A percentile compares a stretch with the other conserved stretches of the same genome.
Evolutionary conservation across 1,140 invertebrate species (phyloP).

Genomic region (Phenacoccus solenopsis): DNA sequence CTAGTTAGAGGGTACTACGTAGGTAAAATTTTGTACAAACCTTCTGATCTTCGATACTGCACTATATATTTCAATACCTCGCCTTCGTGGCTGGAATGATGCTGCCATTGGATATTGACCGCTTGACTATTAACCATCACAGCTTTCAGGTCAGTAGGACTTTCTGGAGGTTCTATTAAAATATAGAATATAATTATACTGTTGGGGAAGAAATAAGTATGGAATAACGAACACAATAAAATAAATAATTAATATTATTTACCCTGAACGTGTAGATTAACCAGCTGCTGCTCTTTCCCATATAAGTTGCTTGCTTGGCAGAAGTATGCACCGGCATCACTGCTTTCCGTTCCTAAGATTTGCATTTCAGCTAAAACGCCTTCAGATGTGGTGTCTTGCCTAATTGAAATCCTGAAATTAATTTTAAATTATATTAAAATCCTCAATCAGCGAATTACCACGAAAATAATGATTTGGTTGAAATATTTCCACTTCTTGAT

Average conservation of each 20-base stretch:
- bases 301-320: slow-evolving; percentile 70
- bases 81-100: slow-evolving; percentile 47
- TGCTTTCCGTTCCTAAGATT: slow-evolving; percentile 53
- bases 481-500: too few relatives aligned
- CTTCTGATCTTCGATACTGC: slow-evolving; percentile 49
- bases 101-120: slow-evolving; percentile 62
- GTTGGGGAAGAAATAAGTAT: not conserved
- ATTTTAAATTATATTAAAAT: not conserved
- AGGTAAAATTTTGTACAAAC: slow-evolving; percentile 37
- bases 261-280: slow-evolving; percentile 70
- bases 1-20: not conserved
- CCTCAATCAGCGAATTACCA: not conserved
- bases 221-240: not conserved
- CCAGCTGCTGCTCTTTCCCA: slow-evolving; percentile 66
- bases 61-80: slow-evolving; percentile 60
- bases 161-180: slow-evolving; percentile 42
- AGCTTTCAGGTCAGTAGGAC: slow-evolving; percentile 52
- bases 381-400: slow-evolving; percentile 52
- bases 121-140: slow-evolving; percentile 53
- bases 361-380: slow-evolving; percentile 56
- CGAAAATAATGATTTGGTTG: not conserved
- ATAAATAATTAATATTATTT: slow-evolving; percentile 20
- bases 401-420: slow-evolving; percentile 43
- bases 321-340: slow-evolving; percentile 67
- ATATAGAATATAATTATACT: not conserved